Evolutionary conservation across 2,797 vertebrate species (phyloP).

Genomic region (Linurgus olivaceus): DNA sequence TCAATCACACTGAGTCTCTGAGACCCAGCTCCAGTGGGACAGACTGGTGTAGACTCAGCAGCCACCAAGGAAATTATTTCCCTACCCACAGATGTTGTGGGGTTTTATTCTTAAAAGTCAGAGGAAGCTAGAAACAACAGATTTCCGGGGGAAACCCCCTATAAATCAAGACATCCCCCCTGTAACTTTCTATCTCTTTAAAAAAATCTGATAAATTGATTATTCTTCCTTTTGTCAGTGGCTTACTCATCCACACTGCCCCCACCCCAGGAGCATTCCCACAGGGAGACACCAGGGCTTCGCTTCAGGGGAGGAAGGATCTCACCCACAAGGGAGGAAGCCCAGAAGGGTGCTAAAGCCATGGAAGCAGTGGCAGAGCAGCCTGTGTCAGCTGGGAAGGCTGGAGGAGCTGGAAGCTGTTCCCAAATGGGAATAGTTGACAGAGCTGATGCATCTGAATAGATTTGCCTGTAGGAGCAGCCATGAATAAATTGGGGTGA

Average conservation of each 20-base stretch:
- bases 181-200: not conserved
- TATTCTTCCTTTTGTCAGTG: not conserved
- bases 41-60: not conserved
- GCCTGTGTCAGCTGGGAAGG: slow-evolving; percentile 3
- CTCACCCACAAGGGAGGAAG: not conserved
- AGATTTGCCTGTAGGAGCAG: not conserved
- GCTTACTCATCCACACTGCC: accelerated
- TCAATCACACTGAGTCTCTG: not conserved
- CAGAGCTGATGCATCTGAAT: not conserved
- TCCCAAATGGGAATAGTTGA: slow-evolving; percentile 1
- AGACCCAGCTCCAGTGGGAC: not conserved
- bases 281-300: not conserved
- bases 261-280: not conserved
- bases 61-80: not conserved
- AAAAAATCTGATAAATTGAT: not conserved
- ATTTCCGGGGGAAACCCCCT: not conserved
- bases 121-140: not conserved
- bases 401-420: not conserved
- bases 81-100: not conserved
- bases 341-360: not conserved
- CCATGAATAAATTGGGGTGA: not conserved
- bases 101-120: not conserved
- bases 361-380: not conserved
- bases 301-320: not conserved
- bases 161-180: accelerated